Conservation (phyloP, 2,113 vertebrate species). For the Danionella cerebrum region DNA sequence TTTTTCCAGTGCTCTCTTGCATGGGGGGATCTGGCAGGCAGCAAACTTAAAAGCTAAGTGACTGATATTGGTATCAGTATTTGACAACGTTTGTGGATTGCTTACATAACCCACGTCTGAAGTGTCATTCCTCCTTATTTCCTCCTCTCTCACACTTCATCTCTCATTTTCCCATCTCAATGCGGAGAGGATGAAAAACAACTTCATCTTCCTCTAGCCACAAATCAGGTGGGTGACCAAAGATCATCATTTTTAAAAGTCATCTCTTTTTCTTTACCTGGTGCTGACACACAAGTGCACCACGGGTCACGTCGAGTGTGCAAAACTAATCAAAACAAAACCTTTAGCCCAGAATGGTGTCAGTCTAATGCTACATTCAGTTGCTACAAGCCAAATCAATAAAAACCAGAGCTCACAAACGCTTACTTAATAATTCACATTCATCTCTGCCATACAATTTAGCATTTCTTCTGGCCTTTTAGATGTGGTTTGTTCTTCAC, state of each 20-base stretch:
- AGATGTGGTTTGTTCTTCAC: no score
- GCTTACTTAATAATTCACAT: no score
- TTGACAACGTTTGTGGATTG: constrained; percentile 31
- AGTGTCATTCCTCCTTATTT: constrained; percentile 31
- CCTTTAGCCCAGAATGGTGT: neutral
- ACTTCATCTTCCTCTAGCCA: neutral
- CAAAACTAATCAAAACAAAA: no score
- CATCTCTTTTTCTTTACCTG: constrained; percentile 30
- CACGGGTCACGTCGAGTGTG: constrained; percentile 18
- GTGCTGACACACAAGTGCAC: constrained; percentile 21
- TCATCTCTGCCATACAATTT: no score
- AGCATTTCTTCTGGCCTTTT: no score
- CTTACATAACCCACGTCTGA: constrained; percentile 29
- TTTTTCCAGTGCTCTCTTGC: constrained; percentile 7
- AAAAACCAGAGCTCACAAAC: no score
- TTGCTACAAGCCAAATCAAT: no score
- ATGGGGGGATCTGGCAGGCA: neutral
- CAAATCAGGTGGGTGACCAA: constrained; percentile 31
- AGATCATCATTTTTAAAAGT: constrained; percentile 40
- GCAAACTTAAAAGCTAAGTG: constrained; percentile 5
- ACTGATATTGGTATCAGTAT: constrained; percentile 31
- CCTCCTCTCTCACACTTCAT: neutral
- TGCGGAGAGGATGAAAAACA: constrained; percentile 4
- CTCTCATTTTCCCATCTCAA: neutral
- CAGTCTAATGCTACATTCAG: no score